Conservation (phyloP, 35 echinoderm and acorn worm species). For the Lytechinus pictus region DNA sequence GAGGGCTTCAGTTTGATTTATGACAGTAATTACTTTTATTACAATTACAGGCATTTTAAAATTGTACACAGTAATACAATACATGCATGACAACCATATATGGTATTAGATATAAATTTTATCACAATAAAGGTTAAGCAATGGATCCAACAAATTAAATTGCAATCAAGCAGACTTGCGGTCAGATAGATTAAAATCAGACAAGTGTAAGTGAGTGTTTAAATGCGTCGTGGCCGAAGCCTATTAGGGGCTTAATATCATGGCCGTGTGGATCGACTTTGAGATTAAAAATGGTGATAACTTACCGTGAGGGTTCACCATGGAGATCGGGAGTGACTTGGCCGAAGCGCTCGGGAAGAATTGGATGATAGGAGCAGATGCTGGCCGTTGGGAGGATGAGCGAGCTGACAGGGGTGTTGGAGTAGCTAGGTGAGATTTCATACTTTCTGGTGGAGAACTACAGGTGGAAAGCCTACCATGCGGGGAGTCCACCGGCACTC, state of each 20-base stretch:
- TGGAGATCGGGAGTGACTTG: conserved; percentile 52
- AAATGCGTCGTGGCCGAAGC: neutral
- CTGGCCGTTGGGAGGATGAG: conserved; percentile 9
- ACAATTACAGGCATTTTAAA: neutral
- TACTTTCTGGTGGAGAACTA: neutral
- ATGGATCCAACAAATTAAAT: neutral
- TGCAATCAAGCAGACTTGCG: neutral
- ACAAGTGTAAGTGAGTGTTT: neutral
- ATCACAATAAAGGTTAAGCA: neutral
- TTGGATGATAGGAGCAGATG: conserved; percentile 43
- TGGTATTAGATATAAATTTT: neutral
- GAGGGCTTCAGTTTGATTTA: neutral
- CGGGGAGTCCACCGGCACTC: neutral
- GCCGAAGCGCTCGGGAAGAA: conserved; percentile 44
- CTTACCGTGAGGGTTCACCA: conserved; percentile 61
- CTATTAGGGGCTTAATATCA: neutral
- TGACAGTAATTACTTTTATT: neutral
- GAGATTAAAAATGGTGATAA: conserved; percentile 16
- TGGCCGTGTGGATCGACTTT: neutral
- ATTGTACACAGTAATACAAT: neutral
- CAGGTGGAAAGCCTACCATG: neutral
- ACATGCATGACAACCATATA: neutral
- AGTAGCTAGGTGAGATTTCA: conserved; percentile 30
- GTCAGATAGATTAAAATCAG: neutral
- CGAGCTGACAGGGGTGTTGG: conserved; percentile 38